Evolutionary conservation across 2,888 invertebrate genomes (phyloP).

Genomic region (Conistra vaccinii): DNA sequence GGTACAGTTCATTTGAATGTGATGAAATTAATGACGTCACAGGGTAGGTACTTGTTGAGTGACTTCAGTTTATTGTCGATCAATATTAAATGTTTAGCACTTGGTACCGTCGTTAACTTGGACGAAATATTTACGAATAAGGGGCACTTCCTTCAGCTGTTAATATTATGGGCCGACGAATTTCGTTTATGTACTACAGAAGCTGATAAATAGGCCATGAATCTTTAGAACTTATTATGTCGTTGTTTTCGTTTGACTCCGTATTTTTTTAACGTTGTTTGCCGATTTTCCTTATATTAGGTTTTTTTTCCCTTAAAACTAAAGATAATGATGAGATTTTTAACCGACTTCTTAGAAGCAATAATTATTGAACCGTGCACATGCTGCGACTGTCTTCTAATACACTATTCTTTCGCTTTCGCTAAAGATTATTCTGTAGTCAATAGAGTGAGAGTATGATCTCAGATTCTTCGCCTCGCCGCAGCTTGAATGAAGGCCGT

Average conservation of each 20-base stretch:
- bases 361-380: no score
- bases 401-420: no score
- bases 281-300: neutral
- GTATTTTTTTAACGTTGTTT: neutral
- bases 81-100: slow-evolving; percentile 10
- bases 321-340: no score
- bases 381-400: no score
- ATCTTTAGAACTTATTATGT: neutral
- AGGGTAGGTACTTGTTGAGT: slow-evolving; percentile 42
- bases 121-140: neutral
- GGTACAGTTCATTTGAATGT: slow-evolving; percentile 10
- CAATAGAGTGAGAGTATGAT: no score
- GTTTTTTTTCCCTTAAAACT: no score
- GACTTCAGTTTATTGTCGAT: slow-evolving; percentile 15
- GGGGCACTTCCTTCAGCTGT: neutral
- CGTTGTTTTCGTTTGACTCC: neutral
- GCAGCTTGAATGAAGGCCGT: neutral
- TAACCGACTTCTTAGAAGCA: no score
- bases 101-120: slow-evolving; percentile 10
- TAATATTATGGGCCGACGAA: neutral
- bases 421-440: no score
- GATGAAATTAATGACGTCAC: slow-evolving; percentile 13
- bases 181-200: neutral
- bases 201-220: neutral
- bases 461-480: no score